phyloP scores from a whole-genome alignment of 2,888 invertebrate species.

The Blera fallax region DNA sequence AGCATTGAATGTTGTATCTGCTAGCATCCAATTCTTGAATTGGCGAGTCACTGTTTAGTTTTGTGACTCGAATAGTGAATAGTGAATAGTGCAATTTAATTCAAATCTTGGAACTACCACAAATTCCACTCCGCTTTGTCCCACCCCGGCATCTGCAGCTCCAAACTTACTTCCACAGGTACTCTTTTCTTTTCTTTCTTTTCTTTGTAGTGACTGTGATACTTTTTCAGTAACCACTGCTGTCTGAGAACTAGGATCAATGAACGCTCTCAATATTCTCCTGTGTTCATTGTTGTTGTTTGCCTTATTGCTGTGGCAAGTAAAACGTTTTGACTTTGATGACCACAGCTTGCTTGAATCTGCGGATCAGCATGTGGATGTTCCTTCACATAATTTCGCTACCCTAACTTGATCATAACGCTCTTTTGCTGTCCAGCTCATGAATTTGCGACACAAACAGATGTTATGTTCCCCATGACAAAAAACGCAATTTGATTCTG shows the following conservation, averaged over 20 bases:
- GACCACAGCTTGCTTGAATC: not conserved
- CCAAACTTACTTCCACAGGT: not conserved
- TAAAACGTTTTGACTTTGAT: not conserved
- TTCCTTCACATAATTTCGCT: not conserved
- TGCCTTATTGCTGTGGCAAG: conserved; percentile 9
- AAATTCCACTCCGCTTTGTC: too few species aligned
- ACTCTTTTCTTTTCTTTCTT: not conserved
- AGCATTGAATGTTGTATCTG: too few species aligned
- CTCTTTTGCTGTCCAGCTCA: not conserved
- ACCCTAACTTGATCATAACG: not conserved
- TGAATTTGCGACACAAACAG: not conserved
- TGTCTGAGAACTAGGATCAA: conserved; percentile 11
- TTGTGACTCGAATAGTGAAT: too few species aligned
- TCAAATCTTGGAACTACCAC: too few species aligned
- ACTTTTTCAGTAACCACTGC: conserved; percentile 2
- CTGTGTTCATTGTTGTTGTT: not conserved
- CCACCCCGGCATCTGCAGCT: not conserved
- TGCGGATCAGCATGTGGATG: not conserved
- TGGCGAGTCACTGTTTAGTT: too few species aligned
- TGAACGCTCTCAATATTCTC: not conserved
- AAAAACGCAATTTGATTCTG: not conserved
- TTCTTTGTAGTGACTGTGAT: not conserved
- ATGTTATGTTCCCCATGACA: not conserved
- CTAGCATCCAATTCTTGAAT: too few species aligned
- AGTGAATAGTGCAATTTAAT: too few species aligned